A percentile compares a stretch with the other conserved stretches of the same genome.
These are phyloP conservation scores for Tragelaphus imberbis DNA, from an alignment of 2,113 vertebrate species.

Conservation along the genomic window DNA sequence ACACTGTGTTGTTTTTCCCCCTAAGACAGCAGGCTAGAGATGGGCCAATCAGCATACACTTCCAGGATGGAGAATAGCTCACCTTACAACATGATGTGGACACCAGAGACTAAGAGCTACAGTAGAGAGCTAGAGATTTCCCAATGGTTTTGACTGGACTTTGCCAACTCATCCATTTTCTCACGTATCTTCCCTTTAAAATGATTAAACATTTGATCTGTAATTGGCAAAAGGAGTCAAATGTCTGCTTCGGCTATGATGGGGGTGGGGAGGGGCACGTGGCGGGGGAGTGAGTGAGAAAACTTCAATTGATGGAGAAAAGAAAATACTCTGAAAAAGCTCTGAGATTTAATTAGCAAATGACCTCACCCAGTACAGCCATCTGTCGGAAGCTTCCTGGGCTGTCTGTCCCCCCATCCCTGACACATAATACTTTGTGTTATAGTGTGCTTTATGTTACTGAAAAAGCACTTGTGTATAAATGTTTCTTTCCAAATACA, in stretches of 20 bases:
- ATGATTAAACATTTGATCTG: constrained; percentile 24
- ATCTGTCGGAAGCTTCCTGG: constrained; percentile 39
- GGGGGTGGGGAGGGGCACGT: accelerated
- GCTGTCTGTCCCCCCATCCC: not conserved
- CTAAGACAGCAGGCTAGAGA: not conserved
- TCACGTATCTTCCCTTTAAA: not conserved
- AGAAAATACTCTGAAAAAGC: constrained; percentile 47
- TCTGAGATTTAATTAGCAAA: constrained; percentile 47
- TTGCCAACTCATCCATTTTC: constrained; percentile 28
- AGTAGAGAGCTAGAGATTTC: not conserved
- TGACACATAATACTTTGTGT: constrained; percentile 34
- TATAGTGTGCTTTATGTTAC: constrained; percentile 67
- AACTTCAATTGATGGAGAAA: constrained; percentile 16
- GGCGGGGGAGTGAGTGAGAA: not conserved
- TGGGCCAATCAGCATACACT: not conserved
- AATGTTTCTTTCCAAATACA: constrained; percentile 74
- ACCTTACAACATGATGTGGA: not conserved
- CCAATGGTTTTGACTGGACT: not conserved
- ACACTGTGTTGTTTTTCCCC: not conserved
- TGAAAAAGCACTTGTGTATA: constrained; percentile 53
- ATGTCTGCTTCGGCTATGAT: constrained; percentile 9
- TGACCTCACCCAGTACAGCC: constrained; percentile 58
- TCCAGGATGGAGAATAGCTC: not conserved
- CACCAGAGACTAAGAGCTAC: not conserved
- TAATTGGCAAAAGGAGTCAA: constrained; percentile 12